phyloP scores from a whole-genome alignment of 2,113 vertebrate genomes.

The Sebastes schlegelii region DNA sequence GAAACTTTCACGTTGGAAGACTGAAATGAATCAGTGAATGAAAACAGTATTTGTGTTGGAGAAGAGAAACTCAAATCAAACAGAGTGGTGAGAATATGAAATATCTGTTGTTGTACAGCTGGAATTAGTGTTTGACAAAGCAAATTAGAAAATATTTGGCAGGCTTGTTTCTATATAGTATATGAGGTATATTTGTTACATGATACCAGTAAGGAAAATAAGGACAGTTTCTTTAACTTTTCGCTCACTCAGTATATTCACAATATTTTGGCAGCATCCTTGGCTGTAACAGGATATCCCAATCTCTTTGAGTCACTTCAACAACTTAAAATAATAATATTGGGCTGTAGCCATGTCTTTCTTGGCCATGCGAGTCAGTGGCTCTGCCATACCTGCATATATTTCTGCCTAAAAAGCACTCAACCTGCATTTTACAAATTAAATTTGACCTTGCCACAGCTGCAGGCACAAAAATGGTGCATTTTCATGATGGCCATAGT shows the following conservation, averaged over 20 bases:
- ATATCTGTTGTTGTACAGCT: neutral
- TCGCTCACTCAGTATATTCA: neutral
- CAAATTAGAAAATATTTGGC: neutral
- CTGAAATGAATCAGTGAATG: too few relatives aligned
- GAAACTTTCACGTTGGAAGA: neutral
- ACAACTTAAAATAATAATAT: slow-evolving; percentile 66
- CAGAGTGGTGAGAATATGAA: too few relatives aligned
- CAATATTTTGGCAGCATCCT: slow-evolving; percentile 27
- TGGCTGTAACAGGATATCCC: slow-evolving; percentile 9
- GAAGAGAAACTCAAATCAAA: too few relatives aligned
- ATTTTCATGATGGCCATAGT: slow-evolving; percentile 42
- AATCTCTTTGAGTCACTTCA: slow-evolving; percentile 32
- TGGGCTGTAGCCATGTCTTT: slow-evolving; percentile 54
- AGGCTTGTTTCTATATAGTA: neutral
- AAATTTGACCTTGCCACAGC: slow-evolving; percentile 29
- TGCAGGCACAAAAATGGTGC: slow-evolving; percentile 32
- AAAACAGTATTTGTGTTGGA: too few relatives aligned
- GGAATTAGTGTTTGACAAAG: neutral
- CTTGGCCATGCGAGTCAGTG: slow-evolving; percentile 26
- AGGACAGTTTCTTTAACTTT: too few relatives aligned
- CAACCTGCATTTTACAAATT: slow-evolving; percentile 68
- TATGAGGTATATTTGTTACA: neutral
- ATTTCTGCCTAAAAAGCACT: slow-evolving; percentile 70
- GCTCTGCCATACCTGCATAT: slow-evolving; percentile 43
- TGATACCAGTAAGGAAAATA: neutral